Evolutionary conservation across 2,797 vertebrate genomes (phyloP).

Genomic region (Pelodytes ibericus): DNA sequence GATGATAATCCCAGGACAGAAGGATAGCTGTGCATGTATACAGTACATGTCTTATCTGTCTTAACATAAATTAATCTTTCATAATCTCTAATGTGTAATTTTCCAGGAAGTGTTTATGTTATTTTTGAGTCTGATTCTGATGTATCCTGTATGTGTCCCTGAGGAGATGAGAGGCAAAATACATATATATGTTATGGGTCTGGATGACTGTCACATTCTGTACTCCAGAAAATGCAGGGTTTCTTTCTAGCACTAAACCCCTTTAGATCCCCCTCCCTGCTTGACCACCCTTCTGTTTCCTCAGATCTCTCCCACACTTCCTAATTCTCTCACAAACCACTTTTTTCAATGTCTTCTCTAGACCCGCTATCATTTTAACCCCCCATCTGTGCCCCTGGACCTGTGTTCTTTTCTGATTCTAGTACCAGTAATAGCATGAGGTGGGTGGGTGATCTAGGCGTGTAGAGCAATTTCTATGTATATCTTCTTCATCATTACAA

Average conservation of each 20-base stretch:
- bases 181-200: too few species aligned
- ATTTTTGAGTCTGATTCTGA: conserved; percentile 7
- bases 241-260: too few species aligned
- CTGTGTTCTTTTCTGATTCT: neutral
- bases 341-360: neutral
- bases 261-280: too few species aligned
- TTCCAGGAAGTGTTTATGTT: conserved; percentile 21
- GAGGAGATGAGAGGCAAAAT: conserved; percentile 20
- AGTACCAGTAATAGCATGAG: neutral
- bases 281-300: neutral
- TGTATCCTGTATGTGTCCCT: conserved; percentile 31
- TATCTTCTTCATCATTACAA: conserved; percentile 1
- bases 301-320: neutral
- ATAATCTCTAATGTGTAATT: neutral
- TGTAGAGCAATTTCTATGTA: neutral
- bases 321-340: neutral
- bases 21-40: too few species aligned
- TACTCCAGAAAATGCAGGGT: too few species aligned
- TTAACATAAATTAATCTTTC: too few species aligned
- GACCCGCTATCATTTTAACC: neutral
- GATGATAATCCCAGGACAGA: too few species aligned
- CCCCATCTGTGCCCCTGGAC: neutral
- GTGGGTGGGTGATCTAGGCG: conserved; percentile 3
- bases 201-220: too few species aligned
- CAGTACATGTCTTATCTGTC: too few species aligned